Percentiles rank a stretch among this genome's conserved stretches.
phyloP scores from a whole-genome alignment of 2,888 invertebrate genomes.

The Ornithoptera alexandrae region DNA sequence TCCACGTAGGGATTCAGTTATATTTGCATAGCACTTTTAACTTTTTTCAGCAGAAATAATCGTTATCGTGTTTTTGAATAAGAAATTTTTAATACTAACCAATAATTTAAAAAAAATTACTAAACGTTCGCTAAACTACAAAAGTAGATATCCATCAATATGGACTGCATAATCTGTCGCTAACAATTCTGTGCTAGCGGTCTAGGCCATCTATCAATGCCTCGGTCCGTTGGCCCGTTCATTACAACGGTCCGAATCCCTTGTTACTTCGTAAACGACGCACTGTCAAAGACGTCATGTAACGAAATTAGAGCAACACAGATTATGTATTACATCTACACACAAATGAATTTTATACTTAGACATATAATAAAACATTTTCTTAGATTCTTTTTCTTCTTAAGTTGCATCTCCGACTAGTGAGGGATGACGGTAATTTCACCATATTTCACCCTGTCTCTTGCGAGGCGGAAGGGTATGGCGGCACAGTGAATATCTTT shows the following conservation, averaged over 20 bases:
- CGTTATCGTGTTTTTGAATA: neutral
- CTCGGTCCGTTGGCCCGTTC: constrained; percentile 46
- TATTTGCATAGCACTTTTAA: too few relatives aligned
- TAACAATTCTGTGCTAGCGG: constrained; percentile 49
- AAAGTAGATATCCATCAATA: constrained; percentile 35
- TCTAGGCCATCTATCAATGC: constrained; percentile 55
- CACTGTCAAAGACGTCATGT: constrained; percentile 17
- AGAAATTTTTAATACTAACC: neutral
- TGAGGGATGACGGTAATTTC: too few relatives aligned
- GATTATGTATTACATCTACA: neutral
- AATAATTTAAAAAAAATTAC: neutral
- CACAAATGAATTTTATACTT: neutral
- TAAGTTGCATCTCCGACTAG: too few relatives aligned
- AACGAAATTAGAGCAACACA: constrained; percentile 3
- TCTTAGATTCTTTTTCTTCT: too few relatives aligned
- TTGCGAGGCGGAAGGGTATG: too few relatives aligned
- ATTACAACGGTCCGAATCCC: constrained; percentile 23
- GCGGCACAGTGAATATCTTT: too few relatives aligned
- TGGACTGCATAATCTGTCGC: constrained; percentile 57
- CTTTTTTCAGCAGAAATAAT: too few relatives aligned
- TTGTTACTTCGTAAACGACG: constrained; percentile 20
- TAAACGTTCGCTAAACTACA: constrained; percentile 1
- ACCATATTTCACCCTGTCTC: too few relatives aligned
- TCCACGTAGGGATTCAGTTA: too few relatives aligned
- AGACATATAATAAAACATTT: too few relatives aligned